phyloP scores from a whole-genome alignment of 2,888 invertebrate genomes.

The Polylopha cassiicola region DNA sequence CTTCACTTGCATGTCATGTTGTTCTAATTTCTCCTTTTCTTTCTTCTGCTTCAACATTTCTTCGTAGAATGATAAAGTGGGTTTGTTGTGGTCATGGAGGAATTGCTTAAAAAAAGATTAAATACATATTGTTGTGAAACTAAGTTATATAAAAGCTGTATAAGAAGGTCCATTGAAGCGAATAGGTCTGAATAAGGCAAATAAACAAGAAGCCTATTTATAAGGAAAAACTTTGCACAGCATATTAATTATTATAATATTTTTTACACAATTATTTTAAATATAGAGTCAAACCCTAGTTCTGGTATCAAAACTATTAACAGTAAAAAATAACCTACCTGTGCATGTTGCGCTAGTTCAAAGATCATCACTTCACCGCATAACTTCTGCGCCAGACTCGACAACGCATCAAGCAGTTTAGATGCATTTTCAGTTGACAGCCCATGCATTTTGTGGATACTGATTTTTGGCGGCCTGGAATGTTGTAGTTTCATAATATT shows the following conservation, averaged over 20 bases:
- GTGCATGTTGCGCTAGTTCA: constrained; percentile 86
- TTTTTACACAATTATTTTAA: no score
- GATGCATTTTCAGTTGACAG: constrained; percentile 83
- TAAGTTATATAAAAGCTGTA: no score
- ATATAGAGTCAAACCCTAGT: no score
- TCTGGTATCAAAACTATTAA: no score
- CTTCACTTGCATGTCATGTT: constrained; percentile 79
- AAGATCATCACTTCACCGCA: constrained; percentile 92
- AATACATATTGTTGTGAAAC: no score
- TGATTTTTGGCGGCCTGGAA: constrained; percentile 82
- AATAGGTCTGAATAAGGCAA: no score
- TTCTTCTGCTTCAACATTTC: constrained; percentile 89
- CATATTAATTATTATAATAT: no score
- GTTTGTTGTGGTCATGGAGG: constrained; percentile 87
- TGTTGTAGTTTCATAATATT: constrained; percentile 3
- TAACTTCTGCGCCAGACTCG: constrained; percentile 71
- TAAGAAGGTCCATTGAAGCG: no score
- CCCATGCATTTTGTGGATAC: constrained; percentile 86
- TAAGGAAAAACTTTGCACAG: no score
- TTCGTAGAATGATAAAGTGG: constrained; percentile 91
- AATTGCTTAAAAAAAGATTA: constrained; percentile 76
- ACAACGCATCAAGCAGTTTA: constrained; percentile 79
- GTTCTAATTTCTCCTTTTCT: constrained; percentile 79
- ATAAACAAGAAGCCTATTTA: no score
- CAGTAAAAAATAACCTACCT: constrained; percentile 52